A percentile compares a stretch with the other conserved stretches of the same genome.
Conservation (phyloP, 2,113 vertebrate genomes). For the Ageneiosus marmoratus region DNA sequence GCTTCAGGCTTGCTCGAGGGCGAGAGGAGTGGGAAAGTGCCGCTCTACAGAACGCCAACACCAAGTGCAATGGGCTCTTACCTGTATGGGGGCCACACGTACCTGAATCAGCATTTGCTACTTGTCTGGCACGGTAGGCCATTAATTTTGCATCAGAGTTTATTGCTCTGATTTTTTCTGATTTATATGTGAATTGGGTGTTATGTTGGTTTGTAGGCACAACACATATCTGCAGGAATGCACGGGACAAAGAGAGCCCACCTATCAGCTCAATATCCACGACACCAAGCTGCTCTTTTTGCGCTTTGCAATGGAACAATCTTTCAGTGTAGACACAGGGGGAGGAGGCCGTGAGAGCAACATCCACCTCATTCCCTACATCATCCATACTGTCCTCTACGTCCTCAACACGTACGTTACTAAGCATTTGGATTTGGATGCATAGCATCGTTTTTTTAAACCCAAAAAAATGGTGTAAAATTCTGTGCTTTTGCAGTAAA, state of each 20-base stretch:
- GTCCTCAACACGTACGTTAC: constrained; percentile 94
- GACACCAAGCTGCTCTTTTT: constrained; percentile 97
- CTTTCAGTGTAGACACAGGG: constrained; percentile 93
- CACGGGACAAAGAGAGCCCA: constrained; percentile 95
- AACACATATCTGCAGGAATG: constrained; percentile 99
- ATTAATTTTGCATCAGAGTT: neutral
- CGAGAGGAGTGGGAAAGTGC: constrained; percentile 98
- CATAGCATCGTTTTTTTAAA: neutral
- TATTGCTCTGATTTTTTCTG: neutral
- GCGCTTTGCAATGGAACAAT: constrained; percentile 96
- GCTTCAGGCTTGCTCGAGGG: constrained; percentile 85
- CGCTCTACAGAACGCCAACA: constrained; percentile 96
- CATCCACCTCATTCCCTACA: constrained; percentile 98
- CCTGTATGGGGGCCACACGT: constrained; percentile 97
- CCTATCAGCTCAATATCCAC: constrained; percentile 97
- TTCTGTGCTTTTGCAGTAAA: neutral
- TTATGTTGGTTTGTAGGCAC: constrained; percentile 74
- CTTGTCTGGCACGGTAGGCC: constrained; percentile 91
- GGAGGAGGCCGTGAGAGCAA: constrained; percentile 97
- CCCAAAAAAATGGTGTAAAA: neutral
- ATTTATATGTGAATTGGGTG: neutral
- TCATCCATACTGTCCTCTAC: constrained; percentile 98
- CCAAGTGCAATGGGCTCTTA: constrained; percentile 97
- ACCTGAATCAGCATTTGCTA: constrained; percentile 98
- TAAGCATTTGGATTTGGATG: too few species aligned